phyloP scores from a whole-genome alignment of 2,797 vertebrate species.

The Novumbra hubbsi region DNA sequence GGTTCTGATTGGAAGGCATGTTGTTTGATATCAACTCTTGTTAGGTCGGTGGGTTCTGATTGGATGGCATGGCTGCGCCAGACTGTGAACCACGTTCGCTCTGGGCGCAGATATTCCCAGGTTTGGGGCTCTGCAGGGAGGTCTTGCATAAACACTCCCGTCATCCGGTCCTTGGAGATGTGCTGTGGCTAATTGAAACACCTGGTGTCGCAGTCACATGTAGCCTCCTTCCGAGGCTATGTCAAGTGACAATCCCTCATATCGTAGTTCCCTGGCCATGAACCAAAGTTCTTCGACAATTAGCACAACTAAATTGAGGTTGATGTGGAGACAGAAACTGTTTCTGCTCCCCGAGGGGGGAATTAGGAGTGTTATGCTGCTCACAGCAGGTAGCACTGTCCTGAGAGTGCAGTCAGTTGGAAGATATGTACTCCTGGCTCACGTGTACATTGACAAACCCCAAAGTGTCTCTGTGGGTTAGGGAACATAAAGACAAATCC shows the following conservation, averaged over 20 bases:
- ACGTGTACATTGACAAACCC: constrained; percentile 29
- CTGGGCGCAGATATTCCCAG: constrained; percentile 21
- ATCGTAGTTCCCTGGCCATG: constrained; percentile 36
- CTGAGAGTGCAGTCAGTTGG: constrained; percentile 18
- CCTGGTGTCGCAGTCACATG: constrained; percentile 60
- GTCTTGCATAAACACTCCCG: constrained; percentile 26
- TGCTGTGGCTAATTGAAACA: constrained; percentile 56
- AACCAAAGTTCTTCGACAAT: constrained; percentile 45
- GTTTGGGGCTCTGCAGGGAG: constrained; percentile 27
- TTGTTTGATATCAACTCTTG: constrained; percentile 1
- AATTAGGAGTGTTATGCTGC: constrained; percentile 49
- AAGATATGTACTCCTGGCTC: constrained; percentile 25
- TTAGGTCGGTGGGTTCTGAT: constrained; percentile 1
- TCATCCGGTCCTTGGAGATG: constrained; percentile 25
- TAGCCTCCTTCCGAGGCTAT: constrained; percentile 54
- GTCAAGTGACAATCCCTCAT: constrained; percentile 51
- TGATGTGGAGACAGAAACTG: constrained; percentile 40
- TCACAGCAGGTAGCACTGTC: constrained; percentile 31
- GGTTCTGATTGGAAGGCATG: not conserved
- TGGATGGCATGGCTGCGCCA: constrained; percentile 23
- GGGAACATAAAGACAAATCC: not conserved
- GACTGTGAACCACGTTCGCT: not conserved
- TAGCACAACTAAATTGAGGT: constrained; percentile 40
- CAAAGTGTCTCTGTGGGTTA: constrained; percentile 25
- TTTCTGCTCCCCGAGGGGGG: constrained; percentile 48